Evolutionary conservation across 2,797 vertebrate species (phyloP).

Genomic region (Microctenopoma steveboyesi): DNA sequence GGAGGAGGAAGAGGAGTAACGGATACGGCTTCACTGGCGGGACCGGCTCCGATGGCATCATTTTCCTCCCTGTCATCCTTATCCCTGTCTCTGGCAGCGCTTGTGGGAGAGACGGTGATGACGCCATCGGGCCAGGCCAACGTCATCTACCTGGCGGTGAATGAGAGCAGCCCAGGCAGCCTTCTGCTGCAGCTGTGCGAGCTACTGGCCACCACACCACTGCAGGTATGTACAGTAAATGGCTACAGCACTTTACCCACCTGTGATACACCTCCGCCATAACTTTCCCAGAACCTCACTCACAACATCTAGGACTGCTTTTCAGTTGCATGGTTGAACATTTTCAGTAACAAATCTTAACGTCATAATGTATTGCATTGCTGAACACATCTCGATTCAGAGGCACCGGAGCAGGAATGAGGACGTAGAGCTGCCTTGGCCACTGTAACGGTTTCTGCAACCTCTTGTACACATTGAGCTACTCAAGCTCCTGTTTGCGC

Average conservation of each 20-base stretch:
- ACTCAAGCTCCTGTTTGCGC: no score
- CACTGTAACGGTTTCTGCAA: no score
- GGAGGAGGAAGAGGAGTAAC: slow-evolving; percentile 62
- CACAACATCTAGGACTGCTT: background rate
- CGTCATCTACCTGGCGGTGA: slow-evolving; percentile 87
- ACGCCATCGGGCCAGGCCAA: slow-evolving; percentile 85
- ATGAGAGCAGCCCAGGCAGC: slow-evolving; percentile 93
- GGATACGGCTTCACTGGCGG: slow-evolving; percentile 61
- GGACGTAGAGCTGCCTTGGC: no score
- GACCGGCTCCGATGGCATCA: slow-evolving; percentile 48
- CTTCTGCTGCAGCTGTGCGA: slow-evolving; percentile 94
- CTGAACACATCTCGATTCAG: no score
- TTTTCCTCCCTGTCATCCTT: slow-evolving; percentile 53
- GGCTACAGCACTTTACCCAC: background rate
- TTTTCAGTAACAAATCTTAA: no score
- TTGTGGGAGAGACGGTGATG: slow-evolving; percentile 83
- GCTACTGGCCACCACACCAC: slow-evolving; percentile 90
- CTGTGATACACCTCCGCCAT: background rate
- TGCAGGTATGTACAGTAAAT: slow-evolving; percentile 79
- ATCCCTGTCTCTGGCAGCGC: slow-evolving; percentile 73
- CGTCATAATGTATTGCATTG: no score
- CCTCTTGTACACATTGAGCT: no score
- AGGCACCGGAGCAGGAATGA: no score
- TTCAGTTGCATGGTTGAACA: no score
- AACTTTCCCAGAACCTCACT: background rate